Base-by-base conservation (phyloP, 2,113 vertebrate species). In the Calonectris borealis region DNA sequence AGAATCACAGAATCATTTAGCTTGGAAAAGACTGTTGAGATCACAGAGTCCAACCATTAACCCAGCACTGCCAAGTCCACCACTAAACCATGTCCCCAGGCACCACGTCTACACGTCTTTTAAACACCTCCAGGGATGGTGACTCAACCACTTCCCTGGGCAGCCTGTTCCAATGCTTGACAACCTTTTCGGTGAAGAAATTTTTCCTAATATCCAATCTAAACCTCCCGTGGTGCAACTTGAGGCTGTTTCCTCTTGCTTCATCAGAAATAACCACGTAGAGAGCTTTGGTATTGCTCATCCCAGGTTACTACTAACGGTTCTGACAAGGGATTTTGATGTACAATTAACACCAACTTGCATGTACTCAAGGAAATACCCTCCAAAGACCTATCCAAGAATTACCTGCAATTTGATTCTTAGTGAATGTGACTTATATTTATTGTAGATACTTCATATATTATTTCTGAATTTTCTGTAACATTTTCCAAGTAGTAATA, bases 291-390 rank as follows among this genome's bases (percentile, higher is more conserved):
- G 22, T 38, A 4, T 16, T 1, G 2, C 48, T 86, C 25, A 7
- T 32, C 55, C 11, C 7, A 10, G 21, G 57, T 82, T 13, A 10
- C 44, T 54, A 1, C 62, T 22, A 10, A 5, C 0, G 2, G 13
- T 16, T 71, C 65, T 40, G n/a, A 46, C 24, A 8, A 13, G 32
- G 54, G 24, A 13, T 65, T 77, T 46, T 10, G 13, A 21, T 8
- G 31, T 12, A 17, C 44, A n/a, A 2, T 4, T 40, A 57, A 64
- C 61, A 76, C 3, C 51, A 38, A 16, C n/a, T n/a, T 52, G 19
- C 55, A 34, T 3, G 0, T n/a, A 11, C 32, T 44, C 29, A 11
- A 52, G 82, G 68, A 73, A 70, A 10, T 10, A 11, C 9, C 44
- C 48, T 14, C 40, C 15, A 25, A 10, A 17, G 31, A 17, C 34